Evolutionary conservation across 2,888 invertebrate species (phyloP).

Genomic region (Pyrocoelia pectoralis): DNA sequence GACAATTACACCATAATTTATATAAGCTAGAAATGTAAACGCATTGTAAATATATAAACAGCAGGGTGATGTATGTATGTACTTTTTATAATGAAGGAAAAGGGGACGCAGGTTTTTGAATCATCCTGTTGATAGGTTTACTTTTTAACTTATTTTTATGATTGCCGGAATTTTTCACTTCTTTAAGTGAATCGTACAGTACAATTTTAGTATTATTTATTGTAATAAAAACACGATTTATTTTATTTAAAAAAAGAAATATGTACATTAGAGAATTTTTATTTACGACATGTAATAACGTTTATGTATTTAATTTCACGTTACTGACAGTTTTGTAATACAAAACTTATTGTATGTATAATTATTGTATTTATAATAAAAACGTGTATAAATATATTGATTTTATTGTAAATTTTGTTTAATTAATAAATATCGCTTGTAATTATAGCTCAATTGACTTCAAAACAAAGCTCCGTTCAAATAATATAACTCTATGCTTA

Average conservation of each 20-base stretch:
- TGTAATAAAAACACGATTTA: conserved; percentile 18
- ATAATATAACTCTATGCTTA: too few relatives aligned
- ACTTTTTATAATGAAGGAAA: conserved; percentile 10
- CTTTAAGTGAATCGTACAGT: conserved; percentile 3
- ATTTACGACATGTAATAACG: conserved; percentile 24
- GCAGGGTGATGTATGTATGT: conserved; percentile 30
- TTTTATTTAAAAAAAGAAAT: conserved; percentile 6
- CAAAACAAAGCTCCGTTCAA: too few relatives aligned
- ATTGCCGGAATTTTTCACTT: neutral
- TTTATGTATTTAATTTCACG: conserved; percentile 24
- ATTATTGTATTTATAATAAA: conserved; percentile 58
- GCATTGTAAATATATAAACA: conserved; percentile 30
- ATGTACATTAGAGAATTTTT: conserved; percentile 25
- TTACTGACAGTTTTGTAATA: conserved; percentile 51
- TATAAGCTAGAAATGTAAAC: conserved; percentile 26
- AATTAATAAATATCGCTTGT: neutral
- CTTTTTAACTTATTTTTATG: conserved; percentile 11
- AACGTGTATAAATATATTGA: conserved; percentile 59
- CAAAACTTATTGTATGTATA: conserved; percentile 54
- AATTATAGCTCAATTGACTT: too few relatives aligned
- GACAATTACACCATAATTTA: conserved; percentile 31
- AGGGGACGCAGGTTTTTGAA: conserved; percentile 5
- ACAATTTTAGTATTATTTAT: conserved; percentile 26
- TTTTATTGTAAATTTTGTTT: conserved; percentile 50
- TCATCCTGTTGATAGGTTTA: conserved; percentile 1